Base-by-base conservation (phyloP, 2,888 invertebrate genomes). In the Chymomyza fuscimana region DNA sequence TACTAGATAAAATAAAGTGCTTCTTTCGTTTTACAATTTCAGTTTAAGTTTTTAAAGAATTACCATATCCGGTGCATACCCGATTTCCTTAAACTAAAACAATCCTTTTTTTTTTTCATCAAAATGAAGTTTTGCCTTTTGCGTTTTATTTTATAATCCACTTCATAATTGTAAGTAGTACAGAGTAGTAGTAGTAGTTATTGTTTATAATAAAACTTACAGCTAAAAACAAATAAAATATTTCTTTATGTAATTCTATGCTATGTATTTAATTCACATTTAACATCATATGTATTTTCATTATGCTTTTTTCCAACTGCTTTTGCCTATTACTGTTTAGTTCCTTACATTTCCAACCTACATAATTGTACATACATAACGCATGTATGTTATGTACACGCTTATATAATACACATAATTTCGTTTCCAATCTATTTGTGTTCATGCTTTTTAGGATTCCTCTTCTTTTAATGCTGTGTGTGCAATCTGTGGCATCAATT, bases 111-210 rank as follows among this genome's bases (percentile, higher is more conserved):
- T 56, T 7, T 58, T 58, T 58, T 25, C 54, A 54, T 54, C 54
- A 54, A 54, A 19, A 54, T 54, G 54, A 54, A 54, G 22, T 58
- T 58, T 58, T 25, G 5, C 61, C 60, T 69, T 79, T 82, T 54
- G 29, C 12, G 19, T 59, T 80, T 76, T 25, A 9, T 76, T 81
- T 82, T 81, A 58, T 83, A 74, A 76, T 84, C 67, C 76, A 79
- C 72, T 85, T 68, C 72, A 83, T 81, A 83, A 78, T 81, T 86
- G 78, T 86, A 79, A 74, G 82, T 85, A 75, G 70, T 74, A 86
- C 58, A 58, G 22, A 58, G 19, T 58, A 46, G 40, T 10, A 46
- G 40, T 73, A 81, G 76, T 78, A 74, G 74, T 77, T 86, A 71
- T 63, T 76, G 64, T 78, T 77, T 64, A 61, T 81, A 76, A 65